Evolutionary conservation across 92 coral and sea anemone genomes (phyloP), one percentile per base, ranked within the genome.

Genomic region (Porites divaricata): DNA sequence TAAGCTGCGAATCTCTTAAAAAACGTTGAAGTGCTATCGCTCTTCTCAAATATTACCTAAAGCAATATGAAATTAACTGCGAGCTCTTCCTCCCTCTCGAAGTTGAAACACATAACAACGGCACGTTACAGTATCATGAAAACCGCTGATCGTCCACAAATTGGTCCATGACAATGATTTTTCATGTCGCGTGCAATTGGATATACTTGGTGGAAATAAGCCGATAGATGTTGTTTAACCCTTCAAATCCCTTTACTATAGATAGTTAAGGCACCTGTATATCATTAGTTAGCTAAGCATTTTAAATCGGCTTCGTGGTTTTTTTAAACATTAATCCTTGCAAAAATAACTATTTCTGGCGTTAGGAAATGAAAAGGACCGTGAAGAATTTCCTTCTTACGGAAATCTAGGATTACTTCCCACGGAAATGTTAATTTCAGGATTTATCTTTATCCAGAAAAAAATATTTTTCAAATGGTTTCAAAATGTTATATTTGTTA

Each of bases 381-480:
- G 57, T 49, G 20, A 54, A 58, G 85, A 70, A 80, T 80, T 57
- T 80, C 85, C 85, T 69, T 26, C 67, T 41, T 12, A 69, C 51
- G 76, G 76, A 80, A 79, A 68, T 69, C 85, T 80, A 68, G 41
- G 67, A 68, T 80, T 80, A 68, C 85, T 68, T 45, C 85, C 68
- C 57, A 35, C 67, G 17, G n/a, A 26, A 53, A 54, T 25, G 76
- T 53, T 53, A 48, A 62, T 9, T 51, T 69, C 24, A 4, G 15
- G 25, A 53, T 26, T n/a, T 63, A 7, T 10, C 67, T 57, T 35
- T 17, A 21, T 25, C 15, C 1, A 22, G 45, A 67, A 21, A 26
- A 26, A 67, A 45, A 23, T 67, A 13, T 67, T 22, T 67, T 22
- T 35, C 9, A 67, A 19, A 19, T 66, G 24, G 70, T 66, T 66